Base-by-base conservation (phyloP, 1,140 invertebrate genomes). In the Drosophila carrolli region DNA sequence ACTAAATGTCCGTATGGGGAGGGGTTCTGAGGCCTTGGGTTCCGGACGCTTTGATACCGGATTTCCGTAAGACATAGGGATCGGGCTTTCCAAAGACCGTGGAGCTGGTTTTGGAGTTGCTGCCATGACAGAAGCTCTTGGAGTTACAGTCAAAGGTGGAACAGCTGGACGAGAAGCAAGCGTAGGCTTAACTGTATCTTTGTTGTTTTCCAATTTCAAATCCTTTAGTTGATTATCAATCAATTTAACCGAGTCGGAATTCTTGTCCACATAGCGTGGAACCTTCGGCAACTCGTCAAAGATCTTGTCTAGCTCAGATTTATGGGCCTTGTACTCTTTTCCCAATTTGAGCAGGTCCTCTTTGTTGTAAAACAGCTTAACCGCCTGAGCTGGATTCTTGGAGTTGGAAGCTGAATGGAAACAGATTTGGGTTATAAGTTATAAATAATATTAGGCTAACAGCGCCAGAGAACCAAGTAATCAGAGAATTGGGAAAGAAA, bases 271-370 rank as follows among this genome's bases (percentile, higher is more conserved):
- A 40, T 59, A 65, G 2, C 53, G 56, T 9, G 84, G 84, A 13
- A 89, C 77, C 16, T 44, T 67, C 5, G 84, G 84, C 60, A 88
- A 54, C 13, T 88, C 84, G 0, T 89, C 80, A 14, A 88, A 75
- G 10, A 88, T 11, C 40, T 68, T 44, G 1, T 88, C 84, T 32
- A 88, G 16, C 13, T 84, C 77, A 0, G 80, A 54, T 35, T 63
- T 80, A 11, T 44, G 32, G 1, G 43, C 6, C 38, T 61, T 40
- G 6, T 37, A 7, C 5, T 46, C 14, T 7, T 4, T 32, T 9
- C 61, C 44, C 2, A 88, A 4, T 10, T 66, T 61, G 0, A 88
- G 40, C n/a, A 86, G 57, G 27, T 82, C 53, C 0, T 78, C 55
- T 23, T 88, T 86, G 23, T 62, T 78, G 37, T 82, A 88, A 11